Conservation (phyloP, 2,797 vertebrate genomes). For the Poeciliopsis gracilis region DNA sequence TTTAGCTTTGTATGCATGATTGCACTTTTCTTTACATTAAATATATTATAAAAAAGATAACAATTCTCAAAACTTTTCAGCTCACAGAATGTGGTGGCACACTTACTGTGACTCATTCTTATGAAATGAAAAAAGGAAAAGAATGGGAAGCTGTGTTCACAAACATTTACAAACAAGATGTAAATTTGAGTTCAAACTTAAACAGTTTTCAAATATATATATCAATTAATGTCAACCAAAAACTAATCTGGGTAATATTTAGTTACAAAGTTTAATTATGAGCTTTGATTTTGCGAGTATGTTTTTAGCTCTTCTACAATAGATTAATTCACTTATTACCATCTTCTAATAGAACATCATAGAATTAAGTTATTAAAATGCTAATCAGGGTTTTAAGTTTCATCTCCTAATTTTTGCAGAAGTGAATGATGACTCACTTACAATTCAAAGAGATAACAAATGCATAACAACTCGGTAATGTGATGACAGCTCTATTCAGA, state of each 20-base stretch:
- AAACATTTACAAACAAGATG: too few species aligned
- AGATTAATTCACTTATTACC: neutral
- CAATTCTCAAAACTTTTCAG: neutral
- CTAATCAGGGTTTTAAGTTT: neutral
- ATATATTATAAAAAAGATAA: conserved; percentile 21
- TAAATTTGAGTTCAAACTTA: neutral
- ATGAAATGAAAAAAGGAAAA: neutral
- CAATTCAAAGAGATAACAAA: conserved; percentile 20
- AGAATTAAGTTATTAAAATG: neutral
- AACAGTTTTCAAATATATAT: neutral
- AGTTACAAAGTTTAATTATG: neutral
- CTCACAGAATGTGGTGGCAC: neutral
- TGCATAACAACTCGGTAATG: conserved; percentile 11
- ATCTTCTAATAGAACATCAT: neutral
- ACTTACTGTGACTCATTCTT: neutral
- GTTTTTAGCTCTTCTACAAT: neutral
- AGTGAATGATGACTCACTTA: neutral
- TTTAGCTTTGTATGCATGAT: conserved; percentile 19
- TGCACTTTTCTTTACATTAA: conserved; percentile 26
- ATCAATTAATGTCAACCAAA: neutral
- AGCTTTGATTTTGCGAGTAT: neutral
- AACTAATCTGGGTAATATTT: neutral
- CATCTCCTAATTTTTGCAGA: neutral
- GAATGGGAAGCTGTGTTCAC: neutral
- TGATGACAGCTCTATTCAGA: neutral